Base-by-base conservation (phyloP, 2,113 vertebrate genomes). In the Dicerorhinus sumatrensis region DNA sequence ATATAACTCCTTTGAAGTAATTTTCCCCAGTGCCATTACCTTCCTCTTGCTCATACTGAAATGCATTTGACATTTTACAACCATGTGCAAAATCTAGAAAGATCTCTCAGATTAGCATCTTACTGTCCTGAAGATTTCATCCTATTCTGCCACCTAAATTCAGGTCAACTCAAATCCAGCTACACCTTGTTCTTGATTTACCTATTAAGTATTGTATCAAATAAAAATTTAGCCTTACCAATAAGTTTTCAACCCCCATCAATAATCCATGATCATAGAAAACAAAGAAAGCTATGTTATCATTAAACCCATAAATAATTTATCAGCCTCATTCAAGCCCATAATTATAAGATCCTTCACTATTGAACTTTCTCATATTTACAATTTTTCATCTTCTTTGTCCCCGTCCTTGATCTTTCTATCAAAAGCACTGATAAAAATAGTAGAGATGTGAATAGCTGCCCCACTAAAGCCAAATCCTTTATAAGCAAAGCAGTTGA, bases 401-500 rank as follows among this genome's bases (percentile, higher is more conserved):
- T 2, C 25, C 23, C 8, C 54, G 10, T 21, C 10, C 46, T 83
- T 89, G 87, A 58, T 80, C 20, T 62, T 88, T 94, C 39, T 62
- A 54, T 77, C 42, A 89, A 63, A 96, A 91, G 2, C 31, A n/a
- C 11, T n/a, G 70, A 54, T 8, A 48, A 62, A 84, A 92, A 77
- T n/a, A 89, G n/a, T 63, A 84, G 62, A 92, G 39, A 39, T 51
- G 6, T 80, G 21, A 70, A 79, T 54, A 69, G 18, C 36, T 56
- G 29, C 36, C 39, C 54, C 3, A 72, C 73, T 80, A 83, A 42
- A 92, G 73, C 27, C 46, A 96, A 96, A 81, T 54, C 13, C 5
- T 89, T 86, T 29, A 46, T 75, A 80, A 95, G 48, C 83, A 95
- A 96, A 79, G 73, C 25, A 89, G 18, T 54, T 76, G 18, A 93